A percentile compares a stretch with the other conserved stretches of the same genome.
phyloP scores from a whole-genome alignment of 2,888 invertebrate species.

The Drosophila subsilvestris region DNA sequence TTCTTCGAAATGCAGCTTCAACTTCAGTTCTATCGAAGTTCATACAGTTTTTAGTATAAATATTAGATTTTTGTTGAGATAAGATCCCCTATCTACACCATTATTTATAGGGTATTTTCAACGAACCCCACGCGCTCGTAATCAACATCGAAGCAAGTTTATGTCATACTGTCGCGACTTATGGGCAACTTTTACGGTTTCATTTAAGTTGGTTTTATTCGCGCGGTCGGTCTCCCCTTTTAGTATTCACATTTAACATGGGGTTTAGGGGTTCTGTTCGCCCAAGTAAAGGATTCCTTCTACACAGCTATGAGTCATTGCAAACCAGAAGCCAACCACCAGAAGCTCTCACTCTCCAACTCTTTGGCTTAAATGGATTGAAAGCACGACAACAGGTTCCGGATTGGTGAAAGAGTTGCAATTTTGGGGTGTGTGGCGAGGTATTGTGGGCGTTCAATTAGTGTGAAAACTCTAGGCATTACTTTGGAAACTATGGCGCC shows the following conservation, averaged over 20 bases:
- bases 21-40: background rate
- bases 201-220: slow-evolving; percentile 53
- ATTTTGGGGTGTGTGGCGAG: slow-evolving; percentile 12
- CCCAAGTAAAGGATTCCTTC: slow-evolving; percentile 51
- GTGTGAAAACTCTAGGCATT: slow-evolving; percentile 55
- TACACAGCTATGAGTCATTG: slow-evolving; percentile 58
- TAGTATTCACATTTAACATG: slow-evolving; percentile 7
- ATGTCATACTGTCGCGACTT: slow-evolving; percentile 76
- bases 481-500: slow-evolving; percentile 58
- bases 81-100: background rate
- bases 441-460: slow-evolving; percentile 61
- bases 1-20: no score
- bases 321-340: slow-evolving; percentile 8
- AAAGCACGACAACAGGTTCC: slow-evolving; percentile 66
- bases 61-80: background rate
- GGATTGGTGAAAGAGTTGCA: background rate
- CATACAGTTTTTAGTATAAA: background rate
- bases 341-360: slow-evolving; percentile 20
- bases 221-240: slow-evolving; percentile 11
- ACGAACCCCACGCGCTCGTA: slow-evolving; percentile 11
- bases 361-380: slow-evolving; percentile 65
- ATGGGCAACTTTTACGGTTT: slow-evolving; percentile 66
- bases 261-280: slow-evolving; percentile 9
- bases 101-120: background rate
- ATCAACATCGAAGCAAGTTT: slow-evolving; percentile 46